Evolutionary conservation across 2,797 vertebrate species (phyloP), one percentile per base, ranked within the genome.

Genomic region (Limosa lapponica): DNA sequence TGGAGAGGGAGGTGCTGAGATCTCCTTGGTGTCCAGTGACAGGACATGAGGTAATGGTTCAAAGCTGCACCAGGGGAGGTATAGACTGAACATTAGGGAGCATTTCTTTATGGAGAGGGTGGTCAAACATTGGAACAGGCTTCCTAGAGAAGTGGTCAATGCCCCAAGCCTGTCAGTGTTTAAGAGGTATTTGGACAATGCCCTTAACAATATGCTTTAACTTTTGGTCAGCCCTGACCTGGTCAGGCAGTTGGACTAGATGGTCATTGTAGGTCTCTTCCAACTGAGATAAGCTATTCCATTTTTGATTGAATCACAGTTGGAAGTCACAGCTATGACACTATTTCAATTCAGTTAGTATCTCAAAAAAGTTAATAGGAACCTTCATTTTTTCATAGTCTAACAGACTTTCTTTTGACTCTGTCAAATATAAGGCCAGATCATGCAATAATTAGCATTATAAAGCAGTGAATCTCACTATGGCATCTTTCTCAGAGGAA

Each of bases 41-140:
- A 37, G 9, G 12, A 48, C 3, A 7, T 0, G 0, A 59, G 16
- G 12, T 27, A 37, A 46, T 14, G 3, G 12, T 37, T 48, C 20
- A 48, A 59, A 74, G 20, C 11, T 44, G 39, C 24, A 16, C 18
- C 52, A 15, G 8, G n/a, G n/a, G n/a, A n/a, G n/a, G n/a, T n/a
- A n/a, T n/a, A n/a, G n/a, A n/a, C n/a, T n/a, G n/a, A n/a, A 37
- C 11, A 18, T 59, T 32, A 74, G 34, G 16, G 37, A 74, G 3
- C 16, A 18, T 32, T 48, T 48, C 11, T 36, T 59, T 30, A 59
- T 1, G 0, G 12, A 59, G 43, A 25, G 5, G 16, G 8, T 32
- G 12, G 22, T 37, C 20, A 24, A 49, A 32, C 72, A 49, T 19
- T 36, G 27, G 12, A 32, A 75, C 12, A 75, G 22, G 5, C 44